A percentile compares a stretch with the other conserved stretches of the same genome.
phyloP scores from a whole-genome alignment of 2,113 vertebrate species.

The Oplegnathus fasciatus region DNA sequence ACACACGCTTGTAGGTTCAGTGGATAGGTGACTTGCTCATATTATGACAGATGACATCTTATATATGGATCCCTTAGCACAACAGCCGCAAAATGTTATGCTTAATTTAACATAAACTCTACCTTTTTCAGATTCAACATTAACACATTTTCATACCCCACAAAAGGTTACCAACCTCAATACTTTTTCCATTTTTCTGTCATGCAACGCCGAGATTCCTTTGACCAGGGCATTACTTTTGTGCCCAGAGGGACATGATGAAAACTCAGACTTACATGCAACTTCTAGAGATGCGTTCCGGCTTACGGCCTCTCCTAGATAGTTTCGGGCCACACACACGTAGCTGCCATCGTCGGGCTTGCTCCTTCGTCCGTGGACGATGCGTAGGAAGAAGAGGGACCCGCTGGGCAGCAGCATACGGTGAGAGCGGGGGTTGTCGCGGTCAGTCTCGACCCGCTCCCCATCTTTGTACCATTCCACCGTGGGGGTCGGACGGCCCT shows the following conservation, averaged over 20 bases:
- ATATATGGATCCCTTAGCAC: constrained; percentile 30
- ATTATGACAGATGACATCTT: constrained; percentile 74
- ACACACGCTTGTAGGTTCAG: constrained; percentile 56
- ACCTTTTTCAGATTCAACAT: constrained; percentile 68
- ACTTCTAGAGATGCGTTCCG: constrained; percentile 96
- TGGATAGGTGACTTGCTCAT: constrained; percentile 64
- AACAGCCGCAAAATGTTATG: constrained; percentile 76
- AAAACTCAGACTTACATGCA: constrained; percentile 89
- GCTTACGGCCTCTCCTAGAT: constrained; percentile 95
- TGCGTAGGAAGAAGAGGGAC: constrained; percentile 95
- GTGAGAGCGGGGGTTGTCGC: constrained; percentile 94
- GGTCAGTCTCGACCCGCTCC: constrained; percentile 94
- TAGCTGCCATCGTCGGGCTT: constrained; percentile 96
- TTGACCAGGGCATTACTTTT: constrained; percentile 26
- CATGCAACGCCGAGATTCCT: constrained; percentile 23
- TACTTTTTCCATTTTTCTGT: constrained; percentile 4
- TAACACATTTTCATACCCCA: constrained; percentile 31
- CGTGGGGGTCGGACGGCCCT: constrained; percentile 92
- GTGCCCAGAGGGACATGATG: constrained; percentile 6
- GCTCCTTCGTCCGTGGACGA: constrained; percentile 93
- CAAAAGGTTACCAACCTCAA: constrained; percentile 47
- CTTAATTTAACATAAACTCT: constrained; percentile 87
- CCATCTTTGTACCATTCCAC: constrained; percentile 98
- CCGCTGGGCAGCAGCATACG: constrained; percentile 97
- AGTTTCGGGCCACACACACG: constrained; percentile 94